Evolutionary conservation across 2,888 invertebrate species (phyloP), one percentile per base, ranked within the genome.

Genomic region (Stictocephala bisonia): DNA sequence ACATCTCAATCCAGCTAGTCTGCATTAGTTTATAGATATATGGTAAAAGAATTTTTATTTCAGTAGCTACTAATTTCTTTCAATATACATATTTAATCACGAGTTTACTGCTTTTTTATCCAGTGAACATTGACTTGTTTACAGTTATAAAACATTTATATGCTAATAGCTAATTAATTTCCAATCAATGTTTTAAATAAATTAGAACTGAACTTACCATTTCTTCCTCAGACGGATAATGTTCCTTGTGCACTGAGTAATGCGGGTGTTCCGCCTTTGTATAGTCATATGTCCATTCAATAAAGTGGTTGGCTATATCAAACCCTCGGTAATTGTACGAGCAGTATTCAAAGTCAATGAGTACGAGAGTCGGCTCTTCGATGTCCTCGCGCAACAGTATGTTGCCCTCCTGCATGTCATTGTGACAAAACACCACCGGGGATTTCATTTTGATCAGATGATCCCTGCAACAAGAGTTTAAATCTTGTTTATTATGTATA

Each of bases 311-410:
- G 2, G 97, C 97, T 64, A 97, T 86, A 84, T 97, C 97, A 84
- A 96, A 97, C 0, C 93, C 96, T 66, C 97, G 87, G 82, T 94
- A 94, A 83, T 97, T 97, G 85, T 97, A 97, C 0, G 96, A 94
- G 84, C 96, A 96, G 82, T 97, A 97, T 84, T 97, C 97, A 83
- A 95, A 97, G 83, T 97, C 97, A 81, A 95, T 95, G 27, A 95
- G 86, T 15, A 93, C 91, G 31, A 95, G 84, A 77, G 89, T 88
- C 0, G 90, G 89, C 4, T 80, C 79, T 26, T 77, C 79, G 66
- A 81, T 81, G 53, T 85, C 87, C 77, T 86, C 85, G 50, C 85
- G 84, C 74, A 89, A 82, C n/a, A 90, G 83, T 78, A 90, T 90
- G 82, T 90, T 88, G 84, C 95, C 97, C 86, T 96, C 96, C 83